Conservation (phyloP, 2,888 invertebrate genomes). For the Cephus nigrinus region DNA sequence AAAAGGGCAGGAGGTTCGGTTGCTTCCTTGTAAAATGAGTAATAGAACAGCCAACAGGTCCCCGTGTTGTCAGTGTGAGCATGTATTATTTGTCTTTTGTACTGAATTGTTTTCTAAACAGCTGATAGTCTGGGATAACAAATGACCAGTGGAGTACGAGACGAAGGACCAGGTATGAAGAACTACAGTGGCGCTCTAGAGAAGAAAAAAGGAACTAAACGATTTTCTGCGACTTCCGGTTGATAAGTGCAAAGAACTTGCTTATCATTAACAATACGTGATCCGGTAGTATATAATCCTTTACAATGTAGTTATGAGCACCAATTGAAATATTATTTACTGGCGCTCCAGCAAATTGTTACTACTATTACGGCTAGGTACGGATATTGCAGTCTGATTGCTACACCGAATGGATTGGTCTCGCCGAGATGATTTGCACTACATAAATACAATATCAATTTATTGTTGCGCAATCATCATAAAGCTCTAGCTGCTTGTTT, state of each 20-base stretch:
- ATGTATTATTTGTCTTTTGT: conserved; percentile 6
- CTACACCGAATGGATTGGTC: conserved; percentile 41
- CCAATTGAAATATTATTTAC: conserved; percentile 29
- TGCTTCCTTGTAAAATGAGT: background rate
- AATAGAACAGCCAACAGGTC: background rate
- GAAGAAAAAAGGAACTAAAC: background rate
- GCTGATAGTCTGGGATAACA: conserved; percentile 11
- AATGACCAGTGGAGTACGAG: background rate
- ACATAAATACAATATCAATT: conserved; percentile 44
- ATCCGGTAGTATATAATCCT: conserved; percentile 22
- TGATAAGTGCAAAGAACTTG: background rate
- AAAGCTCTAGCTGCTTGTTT: conserved; percentile 22
- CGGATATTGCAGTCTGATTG: conserved; percentile 36
- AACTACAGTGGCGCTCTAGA: background rate
- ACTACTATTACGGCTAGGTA: conserved; percentile 37
- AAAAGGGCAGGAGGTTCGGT: background rate
- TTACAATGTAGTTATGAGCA: conserved; percentile 39
- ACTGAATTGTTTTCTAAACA: conserved; percentile 15
- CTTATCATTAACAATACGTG: conserved; percentile 27
- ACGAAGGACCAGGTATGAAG: background rate
- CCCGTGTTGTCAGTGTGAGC: background rate
- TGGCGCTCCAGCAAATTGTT: conserved; percentile 19
- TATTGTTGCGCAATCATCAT: conserved; percentile 44
- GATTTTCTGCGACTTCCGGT: background rate
- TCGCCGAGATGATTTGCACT: conserved; percentile 41